Evolutionary conservation across 2,113 vertebrate species (phyloP).

Genomic region (Pseudorhombus dupliciocellatus): DNA sequence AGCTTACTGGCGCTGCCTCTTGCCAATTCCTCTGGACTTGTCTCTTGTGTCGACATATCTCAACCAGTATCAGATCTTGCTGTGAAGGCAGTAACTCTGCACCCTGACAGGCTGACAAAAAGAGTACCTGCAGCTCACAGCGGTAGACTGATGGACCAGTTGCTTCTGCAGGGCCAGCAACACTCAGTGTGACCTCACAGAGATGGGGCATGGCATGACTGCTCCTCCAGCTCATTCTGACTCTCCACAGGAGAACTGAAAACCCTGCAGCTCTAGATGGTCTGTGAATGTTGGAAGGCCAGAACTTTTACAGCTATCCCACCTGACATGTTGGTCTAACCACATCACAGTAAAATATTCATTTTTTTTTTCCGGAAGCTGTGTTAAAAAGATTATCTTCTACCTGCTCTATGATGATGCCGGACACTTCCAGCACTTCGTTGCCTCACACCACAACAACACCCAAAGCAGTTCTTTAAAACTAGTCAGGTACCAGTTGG

Average conservation of each 20-base stretch:
- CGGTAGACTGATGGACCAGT: conserved; percentile 3
- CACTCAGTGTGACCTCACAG: conserved; percentile 32
- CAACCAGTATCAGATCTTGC: conserved; percentile 21
- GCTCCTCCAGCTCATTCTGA: conserved; percentile 43
- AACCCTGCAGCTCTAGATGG: conserved; percentile 23
- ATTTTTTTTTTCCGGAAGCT: not conserved
- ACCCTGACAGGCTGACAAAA: conserved; percentile 25
- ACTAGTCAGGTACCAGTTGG: not conserved
- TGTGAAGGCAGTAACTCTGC: conserved; percentile 34
- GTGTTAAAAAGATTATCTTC: not conserved
- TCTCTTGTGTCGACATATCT: conserved; percentile 31
- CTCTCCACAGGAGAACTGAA: conserved; percentile 10
- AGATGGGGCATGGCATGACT: conserved; percentile 29
- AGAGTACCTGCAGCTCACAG: conserved; percentile 9
- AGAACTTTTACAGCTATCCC: not conserved
- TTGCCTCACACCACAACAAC: not conserved
- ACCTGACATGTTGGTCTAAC: not conserved
- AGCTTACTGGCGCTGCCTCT: not conserved
- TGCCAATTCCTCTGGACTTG: conserved; percentile 1
- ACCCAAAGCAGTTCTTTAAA: not conserved
- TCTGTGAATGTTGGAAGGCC: conserved; percentile 1
- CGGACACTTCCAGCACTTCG: not conserved
- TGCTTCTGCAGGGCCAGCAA: conserved; percentile 45
- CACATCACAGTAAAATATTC: not conserved
- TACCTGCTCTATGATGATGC: not conserved